These are phyloP conservation scores for Drosophila peninsularis DNA, from an alignment of 2,888 invertebrate genomes.

Conservation along the genomic window DNA sequence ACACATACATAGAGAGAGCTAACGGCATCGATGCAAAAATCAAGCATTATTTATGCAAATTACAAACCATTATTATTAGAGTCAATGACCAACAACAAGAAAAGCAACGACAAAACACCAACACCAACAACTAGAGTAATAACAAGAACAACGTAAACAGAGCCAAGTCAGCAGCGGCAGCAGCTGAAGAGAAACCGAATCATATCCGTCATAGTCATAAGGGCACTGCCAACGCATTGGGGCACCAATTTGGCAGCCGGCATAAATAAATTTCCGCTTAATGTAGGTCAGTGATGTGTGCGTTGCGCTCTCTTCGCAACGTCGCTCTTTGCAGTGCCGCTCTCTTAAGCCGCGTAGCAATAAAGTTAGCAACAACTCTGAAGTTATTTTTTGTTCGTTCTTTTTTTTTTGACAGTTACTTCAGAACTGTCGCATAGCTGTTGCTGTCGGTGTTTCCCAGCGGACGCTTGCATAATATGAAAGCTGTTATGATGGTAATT, in stretches of 20 bases:
- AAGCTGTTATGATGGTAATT: conserved; percentile 44
- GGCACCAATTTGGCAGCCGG: conserved; percentile 79
- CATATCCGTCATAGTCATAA: conserved; percentile 71
- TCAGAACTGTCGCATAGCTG: conserved; percentile 26
- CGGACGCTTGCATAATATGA: conserved; percentile 50
- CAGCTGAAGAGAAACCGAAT: conserved; percentile 38
- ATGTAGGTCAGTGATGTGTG: conserved; percentile 78
- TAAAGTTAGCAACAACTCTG: conserved; percentile 36
- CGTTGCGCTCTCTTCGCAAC: conserved; percentile 29
- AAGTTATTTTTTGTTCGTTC: conserved; percentile 23
- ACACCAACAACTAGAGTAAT: conserved; percentile 12
- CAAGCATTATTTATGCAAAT: conserved; percentile 77
- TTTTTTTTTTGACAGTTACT: conserved; percentile 35
- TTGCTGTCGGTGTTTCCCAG: conserved; percentile 20
- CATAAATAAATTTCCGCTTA: conserved; percentile 78
- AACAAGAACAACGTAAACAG: conserved; percentile 17
- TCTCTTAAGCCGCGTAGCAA: conserved; percentile 49
- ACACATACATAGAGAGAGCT: neutral
- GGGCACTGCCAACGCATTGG: conserved; percentile 55
- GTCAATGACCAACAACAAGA: conserved; percentile 57
- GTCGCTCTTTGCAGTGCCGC: conserved; percentile 8
- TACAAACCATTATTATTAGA: conserved; percentile 77
- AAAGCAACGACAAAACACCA: conserved; percentile 5
- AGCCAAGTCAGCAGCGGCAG: conserved; percentile 24
- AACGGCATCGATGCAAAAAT: conserved; percentile 63